Percentiles rank a stretch among this genome's conserved stretches.
These are phyloP conservation scores for Ceyx cyanopectus DNA, from an alignment of 2,113 vertebrate genomes.

Conservation along the genomic window DNA sequence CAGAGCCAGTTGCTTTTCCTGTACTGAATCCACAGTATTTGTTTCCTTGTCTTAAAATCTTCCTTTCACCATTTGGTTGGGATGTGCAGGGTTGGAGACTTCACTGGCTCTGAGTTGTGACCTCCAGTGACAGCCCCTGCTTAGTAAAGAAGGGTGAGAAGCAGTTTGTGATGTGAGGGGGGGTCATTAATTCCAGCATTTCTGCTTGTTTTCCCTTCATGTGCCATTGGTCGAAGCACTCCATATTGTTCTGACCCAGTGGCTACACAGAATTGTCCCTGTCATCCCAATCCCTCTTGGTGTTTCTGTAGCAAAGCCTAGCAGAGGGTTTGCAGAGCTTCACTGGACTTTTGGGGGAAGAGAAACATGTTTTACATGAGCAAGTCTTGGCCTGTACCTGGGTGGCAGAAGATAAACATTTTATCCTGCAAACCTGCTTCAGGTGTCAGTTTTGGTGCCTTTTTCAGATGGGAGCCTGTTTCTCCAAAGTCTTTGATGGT, in stretches of 20 bases:
- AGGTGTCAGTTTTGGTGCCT: constrained; percentile 6
- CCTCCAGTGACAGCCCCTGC: not conserved
- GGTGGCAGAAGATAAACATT: not conserved
- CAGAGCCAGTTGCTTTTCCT: not conserved
- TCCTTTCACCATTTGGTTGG: not conserved
- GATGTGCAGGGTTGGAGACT: not conserved
- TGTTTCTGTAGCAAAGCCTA: not conserved
- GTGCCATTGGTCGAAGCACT: not conserved
- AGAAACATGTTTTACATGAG: not conserved
- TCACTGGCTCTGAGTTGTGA: not conserved
- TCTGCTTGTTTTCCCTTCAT: not conserved
- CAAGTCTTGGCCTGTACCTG: not conserved
- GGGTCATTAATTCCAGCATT: not conserved
- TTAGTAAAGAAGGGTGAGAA: not conserved
- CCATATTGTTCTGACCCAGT: not conserved
- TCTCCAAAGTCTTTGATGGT: constrained; percentile 98
- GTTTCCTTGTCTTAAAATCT: not conserved
- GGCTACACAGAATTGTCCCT: not conserved
- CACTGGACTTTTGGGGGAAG: not conserved
- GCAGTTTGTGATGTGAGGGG: not conserved
- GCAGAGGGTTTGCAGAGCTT: not conserved
- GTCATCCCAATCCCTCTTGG: not conserved
- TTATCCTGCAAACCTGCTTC: not conserved
- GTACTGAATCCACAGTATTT: not conserved
- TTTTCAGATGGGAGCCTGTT: constrained; percentile 97